Base-by-base conservation (phyloP, 2,797 vertebrate genomes). In the Sebastes variabilis region DNA sequence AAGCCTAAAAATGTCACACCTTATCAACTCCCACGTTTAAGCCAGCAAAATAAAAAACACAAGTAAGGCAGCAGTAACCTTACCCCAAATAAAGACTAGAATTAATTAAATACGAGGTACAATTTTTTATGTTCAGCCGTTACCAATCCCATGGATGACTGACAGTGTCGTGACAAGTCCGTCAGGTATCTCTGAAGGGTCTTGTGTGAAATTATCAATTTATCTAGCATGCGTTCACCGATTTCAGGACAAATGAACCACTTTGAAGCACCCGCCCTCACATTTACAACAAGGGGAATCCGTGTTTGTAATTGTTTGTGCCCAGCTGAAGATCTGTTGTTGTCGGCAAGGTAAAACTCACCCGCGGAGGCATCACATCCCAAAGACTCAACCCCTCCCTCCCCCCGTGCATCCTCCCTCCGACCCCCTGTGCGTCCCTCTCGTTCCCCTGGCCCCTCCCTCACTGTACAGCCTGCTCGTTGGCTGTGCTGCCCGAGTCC, bases 391-490 rank as follows among this genome's bases (percentile, higher is more conserved):
- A 78, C 75, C 89, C 81, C 38, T 72, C 80, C 84, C 79, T 38
- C 62, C 68, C 65, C 29, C 60, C 60, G 62, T 69, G 76, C 22
- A 55, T 72, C 77, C 72, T 75, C 81, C 84, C 84, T 76, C 68
- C 9, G 32, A 78, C 75, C 84, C 81, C 65, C 77, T 59, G 55
- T 61, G 38, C 22, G 74, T 82, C 72, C 80, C 83, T 80, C 74
- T 73, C 0, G 14, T 77, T 27, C 70, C 52, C 64, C 56, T 6
- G 9, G 22, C n/a, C 54, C 68, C 62, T 77, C 27, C 77, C 87
- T 98, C 96, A 98, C 96, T 98, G 97, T 74, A 98, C 97, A 1
- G 97, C 96, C 92, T 98, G 97, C 80, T 98, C 97, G 2, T 97
- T 98, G 86, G 97, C 94, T 65, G 97, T 97, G 94, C 97, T 97